Conservation (phyloP, 2,888 invertebrate species). For the Stenurella melanura region DNA sequence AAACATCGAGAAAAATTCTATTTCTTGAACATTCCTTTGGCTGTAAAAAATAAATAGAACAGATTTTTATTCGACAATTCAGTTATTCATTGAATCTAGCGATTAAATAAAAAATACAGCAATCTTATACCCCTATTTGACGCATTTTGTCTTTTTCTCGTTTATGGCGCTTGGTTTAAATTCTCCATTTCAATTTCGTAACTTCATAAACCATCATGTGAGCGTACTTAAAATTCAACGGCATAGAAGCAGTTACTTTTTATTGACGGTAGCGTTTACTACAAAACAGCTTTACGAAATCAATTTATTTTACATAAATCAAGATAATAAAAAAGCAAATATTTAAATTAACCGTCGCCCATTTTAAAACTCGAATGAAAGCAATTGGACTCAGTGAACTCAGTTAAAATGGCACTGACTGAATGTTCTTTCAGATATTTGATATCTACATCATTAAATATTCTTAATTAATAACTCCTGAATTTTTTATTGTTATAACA, state of each 20-base stretch:
- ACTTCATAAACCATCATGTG: neutral
- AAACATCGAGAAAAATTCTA: no score
- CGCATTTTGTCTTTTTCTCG: no score
- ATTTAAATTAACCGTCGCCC: conserved; percentile 22
- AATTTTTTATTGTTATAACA: neutral
- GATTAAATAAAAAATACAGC: no score
- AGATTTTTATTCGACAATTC: no score
- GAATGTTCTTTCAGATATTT: neutral
- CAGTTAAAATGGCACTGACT: neutral
- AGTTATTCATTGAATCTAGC: no score
- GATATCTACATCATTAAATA: neutral
- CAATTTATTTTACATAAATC: conserved; percentile 29
- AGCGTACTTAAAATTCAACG: neutral
- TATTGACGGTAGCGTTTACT: conserved; percentile 13
- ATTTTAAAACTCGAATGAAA: neutral
- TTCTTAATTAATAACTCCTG: conserved; percentile 6
- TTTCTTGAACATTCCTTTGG: no score
- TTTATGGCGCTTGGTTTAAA: no score
- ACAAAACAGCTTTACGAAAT: conserved; percentile 25
- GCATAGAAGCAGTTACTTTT: conserved; percentile 23
- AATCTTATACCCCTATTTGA: no score
- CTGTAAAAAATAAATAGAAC: no score
- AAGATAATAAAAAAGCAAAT: conserved; percentile 17
- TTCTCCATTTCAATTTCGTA: neutral
- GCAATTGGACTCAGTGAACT: neutral